Conservation (phyloP, 2,797 vertebrate species). For the Brachyalestes nurse region DNA sequence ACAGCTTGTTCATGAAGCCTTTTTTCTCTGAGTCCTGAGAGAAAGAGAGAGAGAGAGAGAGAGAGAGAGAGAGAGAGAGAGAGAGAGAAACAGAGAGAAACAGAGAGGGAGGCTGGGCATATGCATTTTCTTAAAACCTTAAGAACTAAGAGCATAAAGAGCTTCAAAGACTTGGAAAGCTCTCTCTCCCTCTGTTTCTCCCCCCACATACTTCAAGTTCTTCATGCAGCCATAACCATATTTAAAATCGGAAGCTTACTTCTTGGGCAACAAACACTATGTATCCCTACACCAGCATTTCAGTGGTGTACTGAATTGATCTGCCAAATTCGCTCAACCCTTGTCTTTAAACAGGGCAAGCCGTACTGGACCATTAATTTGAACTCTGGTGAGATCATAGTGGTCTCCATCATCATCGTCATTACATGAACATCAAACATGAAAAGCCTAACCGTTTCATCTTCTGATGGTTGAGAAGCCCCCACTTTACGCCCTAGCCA, state of each 20-base stretch:
- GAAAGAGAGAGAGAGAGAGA: constrained; percentile 37
- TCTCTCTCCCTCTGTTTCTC: constrained; percentile 44
- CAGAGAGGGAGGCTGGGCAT: constrained; percentile 48
- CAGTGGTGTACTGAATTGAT: constrained; percentile 60
- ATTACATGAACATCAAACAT: constrained; percentile 61
- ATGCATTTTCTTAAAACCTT: constrained; percentile 61
- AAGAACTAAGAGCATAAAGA: constrained; percentile 74
- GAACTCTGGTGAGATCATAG: constrained; percentile 73
- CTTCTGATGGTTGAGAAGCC: constrained; percentile 67
- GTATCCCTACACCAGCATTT: constrained; percentile 42
- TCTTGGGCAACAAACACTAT: constrained; percentile 35
- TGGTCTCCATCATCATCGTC: constrained; percentile 65
- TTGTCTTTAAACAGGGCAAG: constrained; percentile 33
- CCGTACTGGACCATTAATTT: constrained; percentile 68
- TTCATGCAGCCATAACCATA: constrained; percentile 75
- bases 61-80: constrained; percentile 56
- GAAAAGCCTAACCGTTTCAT: constrained; percentile 66
- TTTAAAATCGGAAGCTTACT: constrained; percentile 74
- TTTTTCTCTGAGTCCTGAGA: constrained; percentile 96
- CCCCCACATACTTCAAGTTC: constrained; percentile 67
- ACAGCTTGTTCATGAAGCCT: constrained; percentile 98
- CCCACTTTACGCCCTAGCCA: neutral
- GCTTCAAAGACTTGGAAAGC: constrained; percentile 73
- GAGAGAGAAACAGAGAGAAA: constrained; percentile 36
- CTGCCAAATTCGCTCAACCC: constrained; percentile 48